Evolutionary conservation across 1,140 invertebrate species (phyloP), one percentile per base, ranked within the genome.

Genomic region (Drosophila setifemur): DNA sequence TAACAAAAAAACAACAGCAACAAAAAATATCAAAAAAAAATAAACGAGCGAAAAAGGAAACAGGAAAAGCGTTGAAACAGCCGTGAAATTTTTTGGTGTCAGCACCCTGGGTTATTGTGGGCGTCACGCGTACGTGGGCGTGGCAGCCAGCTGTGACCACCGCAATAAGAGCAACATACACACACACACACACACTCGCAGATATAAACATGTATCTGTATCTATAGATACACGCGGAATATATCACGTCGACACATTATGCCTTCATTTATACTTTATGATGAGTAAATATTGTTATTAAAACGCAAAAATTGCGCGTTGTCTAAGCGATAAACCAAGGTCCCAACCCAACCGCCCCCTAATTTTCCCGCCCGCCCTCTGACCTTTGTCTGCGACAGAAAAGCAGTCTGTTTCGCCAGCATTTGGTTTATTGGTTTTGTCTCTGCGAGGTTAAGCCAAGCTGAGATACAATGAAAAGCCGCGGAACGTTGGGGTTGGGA

Each of bases 281-380:
- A 67, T 73, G 71, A 73, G 71, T 66, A 73, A 73, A 73, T 73
- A 73, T 73, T 73, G 57, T 73, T 73, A 73, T 73, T 73, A 73
- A 72, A 71, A 72, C 45, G 55, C n/a, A 72, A 72, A 72, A 72
- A 71, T 71, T 72, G 55, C 42, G 47, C 55, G 23, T 71, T 37
- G 33, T 72, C 68, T 31, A 39, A 61, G 55, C 47, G 37, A 71
- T 71, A 61, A 71, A 71, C 44, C 66, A 70, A 45, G 40, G 21
- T 55, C 25, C n/a, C n/a, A n/a, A n/a, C n/a, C n/a, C n/a, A n/a
- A n/a, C n/a, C 19, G 9, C n/a, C 7, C 11, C 40, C 4, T 39
- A 23, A 47, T n/a, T 14, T 33, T 23, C 5, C 16, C 16, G 2
- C 16, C 6, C 18, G n/a, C 26, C 53, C 53, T 11, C 29, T 45